phyloP scores from a whole-genome alignment of 1,140 invertebrate species.

The Cherax destructor region DNA sequence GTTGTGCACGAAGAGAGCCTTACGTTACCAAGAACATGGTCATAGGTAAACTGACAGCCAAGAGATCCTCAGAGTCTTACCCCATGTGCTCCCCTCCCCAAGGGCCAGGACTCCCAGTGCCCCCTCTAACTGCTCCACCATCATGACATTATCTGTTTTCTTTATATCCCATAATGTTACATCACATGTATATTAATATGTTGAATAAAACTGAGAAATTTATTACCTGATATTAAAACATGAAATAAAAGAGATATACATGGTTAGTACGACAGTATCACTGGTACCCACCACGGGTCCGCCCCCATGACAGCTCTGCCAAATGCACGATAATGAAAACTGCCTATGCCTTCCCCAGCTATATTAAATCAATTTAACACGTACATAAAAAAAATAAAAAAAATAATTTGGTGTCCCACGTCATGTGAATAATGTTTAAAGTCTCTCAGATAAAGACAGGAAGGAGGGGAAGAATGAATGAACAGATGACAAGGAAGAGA shows the following conservation, averaged over 20 bases:
- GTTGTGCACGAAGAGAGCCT: neutral
- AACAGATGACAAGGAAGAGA: slow-evolving; percentile 31
- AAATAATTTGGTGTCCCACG: neutral
- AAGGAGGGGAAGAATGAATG: neutral
- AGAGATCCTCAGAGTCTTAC: neutral
- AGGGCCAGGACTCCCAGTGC: neutral
- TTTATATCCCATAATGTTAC: neutral
- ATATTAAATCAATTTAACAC: neutral
- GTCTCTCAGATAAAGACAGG: neutral
- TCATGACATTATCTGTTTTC: neutral
- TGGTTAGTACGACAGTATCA: no score
- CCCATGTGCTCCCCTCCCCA: neutral
- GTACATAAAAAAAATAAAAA: neutral
- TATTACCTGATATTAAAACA: no score
- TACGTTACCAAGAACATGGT: slow-evolving; percentile 36
- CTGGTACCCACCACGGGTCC: neutral
- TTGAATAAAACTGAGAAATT: no score
- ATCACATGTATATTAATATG: neutral
- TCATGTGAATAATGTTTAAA: neutral
- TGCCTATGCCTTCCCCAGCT: neutral
- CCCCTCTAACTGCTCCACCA: neutral
- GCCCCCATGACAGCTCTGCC: slow-evolving; percentile 11
- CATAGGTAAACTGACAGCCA: slow-evolving; percentile 48
- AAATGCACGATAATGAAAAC: neutral
- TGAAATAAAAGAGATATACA: no score